Base-by-base conservation (phyloP, 2,888 invertebrate genomes). In the Eulithis prunata region DNA sequence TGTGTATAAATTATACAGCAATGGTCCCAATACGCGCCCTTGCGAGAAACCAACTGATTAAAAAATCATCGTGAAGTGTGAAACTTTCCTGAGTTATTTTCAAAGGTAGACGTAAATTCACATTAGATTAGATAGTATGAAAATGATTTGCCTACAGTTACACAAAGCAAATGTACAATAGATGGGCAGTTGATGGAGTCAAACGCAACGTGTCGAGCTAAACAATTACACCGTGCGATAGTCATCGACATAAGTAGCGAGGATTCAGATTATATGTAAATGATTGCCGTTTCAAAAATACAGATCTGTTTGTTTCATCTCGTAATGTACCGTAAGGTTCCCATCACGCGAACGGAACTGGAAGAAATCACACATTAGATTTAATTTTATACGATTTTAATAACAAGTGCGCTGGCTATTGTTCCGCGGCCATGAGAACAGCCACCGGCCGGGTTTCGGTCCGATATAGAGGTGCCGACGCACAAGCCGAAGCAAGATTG, bases 341-440 rank as follows among this genome's bases (percentile, higher is more conserved):
- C 90, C 92, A 91, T 87, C 90, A 85, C 88, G 86, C 87, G 85
- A 88, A 88, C 90, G 90, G 89, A 91, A 89, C 89, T 84, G 83
- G 83, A 90, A 66, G 66, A 66, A 66, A 88, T 92, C 92, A 92
- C 91, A 93, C 90, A 91, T 91, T 92, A 91, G 82, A 87, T 88
- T 91, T 89, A 90, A 91, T 92, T 92, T 92, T 91, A 93, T 92
- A 90, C 90, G 92, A 92, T 92, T 93, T 93, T 93, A 93, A 93
- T 93, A 92, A 91, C 89, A 84, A 91, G 89, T 86, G 89, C 86
- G 77, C 71, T 70, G 79, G 68, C 88, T 54, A 91, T 92, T 92
- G 91, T 90, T 79, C 81, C 76, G 79, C 78, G 86, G 77, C 82
- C 90, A 90, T 92, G 92, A 90, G 93, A 93, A 93, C 84, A 85